Evolutionary conservation across 1,140 invertebrate species (phyloP), one percentile per base, ranked within the genome.

Genomic region (Papilio aristodemus): DNA sequence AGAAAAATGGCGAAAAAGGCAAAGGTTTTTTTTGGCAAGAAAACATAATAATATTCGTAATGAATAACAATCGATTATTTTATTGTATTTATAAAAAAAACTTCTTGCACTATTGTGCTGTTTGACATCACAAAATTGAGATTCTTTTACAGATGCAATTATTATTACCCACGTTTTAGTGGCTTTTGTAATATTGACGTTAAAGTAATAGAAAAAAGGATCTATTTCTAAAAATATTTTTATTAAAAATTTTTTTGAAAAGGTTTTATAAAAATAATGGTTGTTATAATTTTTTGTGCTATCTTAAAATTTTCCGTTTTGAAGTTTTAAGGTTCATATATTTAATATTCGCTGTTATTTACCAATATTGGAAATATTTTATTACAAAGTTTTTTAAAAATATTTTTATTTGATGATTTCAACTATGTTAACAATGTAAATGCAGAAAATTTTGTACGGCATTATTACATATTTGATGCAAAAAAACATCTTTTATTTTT

Each of bases 91-190:
- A 14, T 22, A 50, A 22, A 54, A 46, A 50, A 54, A 22, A 38
- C 27, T 43, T 32, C 32, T 50, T 19, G n/a, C 41, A 64, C 22
- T 32, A 1, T 41, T 64, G 62, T 64, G 39, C 41, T 66, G n/a
- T 27, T 46, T 14, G 8, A 6, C 10, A 50, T 50, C 9, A 66
- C 54, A 59, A 59, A 37, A 27, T 59, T 22, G 63, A 66, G 63
- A 66, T 66, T 66, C 63, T 32, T 37, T 17, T 54, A 8, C 19
- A 50, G 22, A 54, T 54, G 46, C 46, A 54, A 54, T 54, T 54
- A 54, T 54, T 22, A 19, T 54, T 19, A 54, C 17, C 19, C 46
- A 54, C 11, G 8, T 22, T 54, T 22, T 22, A 46, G 14, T 46
- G 9, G 17, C 13, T 50, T 50, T 22, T 54, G n/a, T 54, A 22